These are phyloP conservation scores for Pipra filicauda DNA, from an alignment of 2,113 vertebrate genomes.

Conservation along the genomic window DNA sequence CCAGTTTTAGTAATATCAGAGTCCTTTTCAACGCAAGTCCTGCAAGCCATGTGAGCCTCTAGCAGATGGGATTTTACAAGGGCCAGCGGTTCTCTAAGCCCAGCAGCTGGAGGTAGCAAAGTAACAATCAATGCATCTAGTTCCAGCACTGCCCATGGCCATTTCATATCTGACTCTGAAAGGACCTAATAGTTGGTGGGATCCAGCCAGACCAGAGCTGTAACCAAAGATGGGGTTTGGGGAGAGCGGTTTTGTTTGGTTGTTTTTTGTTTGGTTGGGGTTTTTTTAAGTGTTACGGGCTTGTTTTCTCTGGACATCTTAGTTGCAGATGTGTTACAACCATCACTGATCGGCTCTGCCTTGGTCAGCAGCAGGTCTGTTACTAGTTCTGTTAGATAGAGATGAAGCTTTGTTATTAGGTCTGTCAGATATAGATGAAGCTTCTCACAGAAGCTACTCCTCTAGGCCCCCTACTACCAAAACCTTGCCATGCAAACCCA, in stretches of 20 bases:
- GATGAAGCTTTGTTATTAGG: neutral
- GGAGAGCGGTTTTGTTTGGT: neutral
- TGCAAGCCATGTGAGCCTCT: neutral
- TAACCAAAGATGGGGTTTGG: neutral
- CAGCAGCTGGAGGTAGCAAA: neutral
- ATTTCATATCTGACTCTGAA: neutral
- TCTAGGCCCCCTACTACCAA: neutral
- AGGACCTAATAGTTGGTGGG: neutral
- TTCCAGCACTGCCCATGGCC: neutral
- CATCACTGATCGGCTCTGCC: neutral
- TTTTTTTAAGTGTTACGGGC: neutral
- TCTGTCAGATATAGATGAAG: neutral
- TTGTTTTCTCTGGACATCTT: neutral
- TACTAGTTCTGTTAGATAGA: neutral
- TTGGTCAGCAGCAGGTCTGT: neutral
- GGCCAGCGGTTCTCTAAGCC: neutral
- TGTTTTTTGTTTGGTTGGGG: neutral
- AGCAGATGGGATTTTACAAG: neutral
- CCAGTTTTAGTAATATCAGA: neutral
- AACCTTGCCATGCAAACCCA: neutral
- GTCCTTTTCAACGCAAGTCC: neutral
- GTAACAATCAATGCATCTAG: neutral
- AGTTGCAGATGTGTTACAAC: neutral
- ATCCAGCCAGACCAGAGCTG: neutral
- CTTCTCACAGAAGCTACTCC: neutral